phyloP scores from a whole-genome alignment of 2,888 invertebrate species.

The Eurytoma californica region DNA sequence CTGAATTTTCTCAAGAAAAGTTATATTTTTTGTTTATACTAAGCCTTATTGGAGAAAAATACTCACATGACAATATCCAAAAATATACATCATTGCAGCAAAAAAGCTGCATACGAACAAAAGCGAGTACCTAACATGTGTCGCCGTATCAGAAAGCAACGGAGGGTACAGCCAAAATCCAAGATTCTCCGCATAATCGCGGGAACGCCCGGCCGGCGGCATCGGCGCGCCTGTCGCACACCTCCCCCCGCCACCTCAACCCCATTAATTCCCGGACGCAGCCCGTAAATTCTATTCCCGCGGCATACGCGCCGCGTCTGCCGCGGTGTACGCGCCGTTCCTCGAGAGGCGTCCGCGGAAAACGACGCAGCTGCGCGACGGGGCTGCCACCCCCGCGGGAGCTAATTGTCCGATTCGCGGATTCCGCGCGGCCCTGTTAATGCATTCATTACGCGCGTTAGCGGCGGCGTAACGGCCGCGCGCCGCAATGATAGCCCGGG shows the following conservation, averaged over 20 bases:
- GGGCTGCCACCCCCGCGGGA: background rate
- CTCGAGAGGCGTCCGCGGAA: background rate
- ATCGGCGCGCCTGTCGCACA: background rate
- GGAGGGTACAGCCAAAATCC: background rate
- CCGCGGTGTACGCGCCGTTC: too few relatives aligned
- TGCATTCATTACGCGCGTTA: background rate
- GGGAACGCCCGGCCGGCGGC: background rate
- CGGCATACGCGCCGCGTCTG: too few relatives aligned
- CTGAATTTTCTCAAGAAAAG: too few relatives aligned
- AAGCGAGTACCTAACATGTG: background rate
- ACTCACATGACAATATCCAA: too few relatives aligned
- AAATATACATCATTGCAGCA: too few relatives aligned
- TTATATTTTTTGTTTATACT: too few relatives aligned
- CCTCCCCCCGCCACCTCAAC: background rate
- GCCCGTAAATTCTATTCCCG: constrained; percentile 4
- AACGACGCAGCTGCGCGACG: background rate
- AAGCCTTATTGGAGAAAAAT: too few relatives aligned
- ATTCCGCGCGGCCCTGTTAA: background rate
- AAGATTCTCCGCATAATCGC: constrained; percentile 40
- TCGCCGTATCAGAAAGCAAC: background rate
- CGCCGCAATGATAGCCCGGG: too few relatives aligned
- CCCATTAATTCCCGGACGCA: constrained; percentile 11
- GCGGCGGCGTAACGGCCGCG: too few relatives aligned
- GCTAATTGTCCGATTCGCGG: too few relatives aligned
- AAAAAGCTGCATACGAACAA: background rate